A percentile compares a stretch with the other conserved stretches of the same genome.
These are phyloP conservation scores for Stylophora pistillata DNA, from an alignment of 64 coral and sea anemone genomes.

Conservation along the genomic window DNA sequence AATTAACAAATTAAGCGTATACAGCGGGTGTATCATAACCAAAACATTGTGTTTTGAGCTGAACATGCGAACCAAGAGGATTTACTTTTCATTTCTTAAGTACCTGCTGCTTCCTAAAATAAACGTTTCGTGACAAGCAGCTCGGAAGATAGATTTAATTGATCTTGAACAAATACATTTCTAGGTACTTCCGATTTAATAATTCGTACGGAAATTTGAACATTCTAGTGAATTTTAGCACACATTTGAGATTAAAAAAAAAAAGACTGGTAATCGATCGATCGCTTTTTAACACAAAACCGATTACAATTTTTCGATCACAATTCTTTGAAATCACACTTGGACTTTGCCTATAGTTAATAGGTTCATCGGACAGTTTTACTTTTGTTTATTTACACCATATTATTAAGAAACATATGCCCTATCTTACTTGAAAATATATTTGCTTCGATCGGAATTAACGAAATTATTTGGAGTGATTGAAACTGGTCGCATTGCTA, in stretches of 20 bases:
- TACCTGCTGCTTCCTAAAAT: not conserved
- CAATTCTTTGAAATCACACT: not conserved
- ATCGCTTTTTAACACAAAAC: not conserved
- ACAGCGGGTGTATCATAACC: not conserved
- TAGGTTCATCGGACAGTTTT: not conserved
- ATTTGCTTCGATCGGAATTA: not conserved
- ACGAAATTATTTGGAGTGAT: not conserved
- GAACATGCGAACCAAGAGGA: not conserved
- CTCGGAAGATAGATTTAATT: constrained; percentile 5
- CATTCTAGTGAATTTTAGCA: not conserved
- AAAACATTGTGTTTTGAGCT: not conserved
- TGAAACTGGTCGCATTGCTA: not conserved
- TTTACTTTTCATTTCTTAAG: not conserved
- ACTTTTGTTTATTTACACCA: not conserved
- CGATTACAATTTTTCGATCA: not conserved
- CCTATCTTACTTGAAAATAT: not conserved
- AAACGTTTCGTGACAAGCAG: not conserved
- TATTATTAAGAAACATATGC: not conserved
- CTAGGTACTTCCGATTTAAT: constrained; percentile 22
- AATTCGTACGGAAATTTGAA: constrained; percentile 1
- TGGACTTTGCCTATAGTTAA: not conserved
- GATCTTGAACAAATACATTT: constrained; percentile 26
- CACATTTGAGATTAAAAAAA: not conserved
- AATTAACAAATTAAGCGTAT: not conserved
- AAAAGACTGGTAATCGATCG: not conserved